These are phyloP conservation scores for Scrobipalpa atriplicella DNA, from an alignment of 2,888 invertebrate genomes.

Conservation along the genomic window DNA sequence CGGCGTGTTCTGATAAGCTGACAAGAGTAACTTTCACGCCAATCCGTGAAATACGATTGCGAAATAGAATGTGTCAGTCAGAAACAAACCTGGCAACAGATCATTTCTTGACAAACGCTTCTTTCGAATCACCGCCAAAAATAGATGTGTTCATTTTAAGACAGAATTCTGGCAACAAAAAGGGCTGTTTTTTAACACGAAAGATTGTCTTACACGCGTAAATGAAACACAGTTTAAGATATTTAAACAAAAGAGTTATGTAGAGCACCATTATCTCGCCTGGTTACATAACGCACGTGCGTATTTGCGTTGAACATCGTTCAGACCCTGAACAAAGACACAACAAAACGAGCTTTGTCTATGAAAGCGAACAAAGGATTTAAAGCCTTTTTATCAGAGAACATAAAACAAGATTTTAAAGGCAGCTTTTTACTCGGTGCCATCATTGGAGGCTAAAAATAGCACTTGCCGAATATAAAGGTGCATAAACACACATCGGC, in stretches of 20 bases:
- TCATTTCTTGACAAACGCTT: constrained; percentile 46
- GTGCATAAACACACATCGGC: constrained; percentile 37
- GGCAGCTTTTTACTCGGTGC: constrained; percentile 42
- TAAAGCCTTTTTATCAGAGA: constrained; percentile 41
- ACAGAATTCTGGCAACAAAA: constrained; percentile 30
- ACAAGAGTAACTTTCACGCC: constrained; percentile 47
- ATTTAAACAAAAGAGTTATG: constrained; percentile 20
- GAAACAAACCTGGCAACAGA: constrained; percentile 52
- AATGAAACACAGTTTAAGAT: not conserved
- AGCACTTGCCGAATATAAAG: constrained; percentile 50
- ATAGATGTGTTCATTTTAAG: constrained; percentile 37
- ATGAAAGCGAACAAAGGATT: constrained; percentile 42
- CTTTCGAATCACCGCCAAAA: constrained; percentile 46
- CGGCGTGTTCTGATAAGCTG: constrained; percentile 29
- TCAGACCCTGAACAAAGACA: constrained; percentile 45
- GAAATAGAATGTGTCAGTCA: constrained; percentile 55
- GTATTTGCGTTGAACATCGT: constrained; percentile 27
- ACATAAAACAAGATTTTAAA: constrained; percentile 41
- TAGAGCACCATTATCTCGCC: constrained; percentile 8
- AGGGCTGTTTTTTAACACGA: constrained; percentile 1
- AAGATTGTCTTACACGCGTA: not conserved
- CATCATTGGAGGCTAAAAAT: constrained; percentile 49
- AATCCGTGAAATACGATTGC: constrained; percentile 47
- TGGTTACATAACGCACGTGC: constrained; percentile 25
- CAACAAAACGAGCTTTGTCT: constrained; percentile 26